Conservation (phyloP, 2,113 vertebrate species). For the Dipodomys ordii region DNA sequence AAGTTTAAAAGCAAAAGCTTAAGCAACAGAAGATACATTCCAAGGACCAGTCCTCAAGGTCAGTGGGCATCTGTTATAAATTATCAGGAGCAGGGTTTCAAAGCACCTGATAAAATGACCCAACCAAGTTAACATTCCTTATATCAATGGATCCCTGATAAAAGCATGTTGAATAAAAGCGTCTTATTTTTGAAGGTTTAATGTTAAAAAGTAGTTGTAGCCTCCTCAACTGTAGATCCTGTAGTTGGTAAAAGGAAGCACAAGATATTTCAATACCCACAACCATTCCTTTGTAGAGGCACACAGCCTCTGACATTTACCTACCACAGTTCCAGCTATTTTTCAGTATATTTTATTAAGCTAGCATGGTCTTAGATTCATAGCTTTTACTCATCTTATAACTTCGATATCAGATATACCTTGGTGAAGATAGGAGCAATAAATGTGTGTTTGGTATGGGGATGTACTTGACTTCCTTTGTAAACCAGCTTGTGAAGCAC, state of each 20-base stretch:
- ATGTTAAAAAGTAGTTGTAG: background rate
- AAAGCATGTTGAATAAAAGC: background rate
- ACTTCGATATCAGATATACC: background rate
- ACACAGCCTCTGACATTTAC: background rate
- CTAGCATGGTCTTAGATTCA: background rate
- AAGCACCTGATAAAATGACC: background rate
- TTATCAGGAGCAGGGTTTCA: background rate
- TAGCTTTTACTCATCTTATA: background rate
- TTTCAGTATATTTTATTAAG: background rate
- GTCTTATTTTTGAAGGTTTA: background rate
- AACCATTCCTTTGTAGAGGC: too few species aligned
- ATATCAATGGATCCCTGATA: background rate
- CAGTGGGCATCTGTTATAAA: too few species aligned
- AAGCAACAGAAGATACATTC: background rate
- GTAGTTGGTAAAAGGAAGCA: background rate
- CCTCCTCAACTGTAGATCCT: background rate
- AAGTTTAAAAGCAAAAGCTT: too few species aligned
- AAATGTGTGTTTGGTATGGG: background rate
- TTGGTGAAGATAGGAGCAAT: background rate
- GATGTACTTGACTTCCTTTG: background rate
- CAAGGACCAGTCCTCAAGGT: background rate
- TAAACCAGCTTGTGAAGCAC: background rate
- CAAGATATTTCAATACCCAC: too few species aligned
- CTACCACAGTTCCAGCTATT: background rate
- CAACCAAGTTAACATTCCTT: background rate